Evolutionary conservation across 2,113 vertebrate species (phyloP).

Genomic region (Tupaia chinensis): DNA sequence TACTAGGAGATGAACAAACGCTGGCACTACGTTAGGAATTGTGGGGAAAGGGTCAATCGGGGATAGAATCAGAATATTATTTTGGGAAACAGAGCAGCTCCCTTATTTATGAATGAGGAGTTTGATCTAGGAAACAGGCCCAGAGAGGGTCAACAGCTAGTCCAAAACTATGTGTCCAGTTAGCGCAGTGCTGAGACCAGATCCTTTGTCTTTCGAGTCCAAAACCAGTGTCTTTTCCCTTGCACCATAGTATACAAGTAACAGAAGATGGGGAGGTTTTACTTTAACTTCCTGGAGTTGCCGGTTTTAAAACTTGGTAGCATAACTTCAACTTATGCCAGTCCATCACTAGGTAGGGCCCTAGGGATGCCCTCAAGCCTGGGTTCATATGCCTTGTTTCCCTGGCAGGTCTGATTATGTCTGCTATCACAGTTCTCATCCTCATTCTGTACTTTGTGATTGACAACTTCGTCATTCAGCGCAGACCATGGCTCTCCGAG

Average conservation of each 20-base stretch:
- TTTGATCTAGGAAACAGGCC: not conserved
- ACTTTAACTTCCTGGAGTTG: not conserved
- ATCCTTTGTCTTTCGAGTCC: not conserved
- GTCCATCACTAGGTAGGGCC: rapidly evolving
- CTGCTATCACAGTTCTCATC: constrained; percentile 95
- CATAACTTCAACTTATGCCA: not conserved
- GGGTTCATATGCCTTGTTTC: not conserved
- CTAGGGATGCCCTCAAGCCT: not conserved
- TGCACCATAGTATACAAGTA: not conserved
- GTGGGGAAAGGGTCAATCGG: not conserved
- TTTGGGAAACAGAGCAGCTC: not conserved
- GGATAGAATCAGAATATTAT: not conserved
- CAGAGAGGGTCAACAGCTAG: not conserved
- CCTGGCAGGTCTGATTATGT: constrained; percentile 95
- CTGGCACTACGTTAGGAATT: not conserved
- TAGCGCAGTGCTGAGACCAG: not conserved
- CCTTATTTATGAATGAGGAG: not conserved
- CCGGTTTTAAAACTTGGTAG: not conserved
- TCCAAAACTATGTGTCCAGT: not conserved
- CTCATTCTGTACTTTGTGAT: constrained; percentile 97
- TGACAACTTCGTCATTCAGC: constrained; percentile 93
- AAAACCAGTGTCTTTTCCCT: not conserved
- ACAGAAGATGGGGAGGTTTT: not conserved
- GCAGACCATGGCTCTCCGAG: constrained; percentile 90
- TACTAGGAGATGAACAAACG: not conserved